Percentiles rank a stretch among this genome's conserved stretches.
Conservation (phyloP, 2,797 vertebrate genomes). For the Lagodon rhomboides region DNA sequence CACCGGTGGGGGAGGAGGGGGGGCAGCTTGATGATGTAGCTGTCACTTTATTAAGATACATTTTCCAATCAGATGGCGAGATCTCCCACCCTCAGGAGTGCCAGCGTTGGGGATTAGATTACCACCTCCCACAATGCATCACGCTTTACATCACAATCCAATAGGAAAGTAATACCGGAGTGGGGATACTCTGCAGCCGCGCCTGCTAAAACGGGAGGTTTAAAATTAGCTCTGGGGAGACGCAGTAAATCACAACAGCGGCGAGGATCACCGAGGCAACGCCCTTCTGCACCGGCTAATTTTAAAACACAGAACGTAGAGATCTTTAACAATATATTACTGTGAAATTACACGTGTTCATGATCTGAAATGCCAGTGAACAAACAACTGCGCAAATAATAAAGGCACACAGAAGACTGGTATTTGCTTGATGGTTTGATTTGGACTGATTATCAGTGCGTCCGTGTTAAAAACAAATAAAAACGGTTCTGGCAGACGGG, state of each 20-base stretch:
- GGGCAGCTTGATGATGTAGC: conserved; percentile 64
- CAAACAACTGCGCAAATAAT: conserved; percentile 27
- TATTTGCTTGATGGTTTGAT: conserved; percentile 37
- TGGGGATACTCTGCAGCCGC: conserved; percentile 24
- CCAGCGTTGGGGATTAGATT: conserved; percentile 81
- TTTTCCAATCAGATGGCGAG: conserved; percentile 73
- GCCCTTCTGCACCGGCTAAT: conserved; percentile 30
- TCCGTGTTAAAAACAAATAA: conserved; percentile 27
- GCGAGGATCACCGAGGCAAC: conserved; percentile 12
- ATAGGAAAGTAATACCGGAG: conserved; percentile 53
- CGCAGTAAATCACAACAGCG: conserved; percentile 47
- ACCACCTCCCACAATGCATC: conserved; percentile 81
- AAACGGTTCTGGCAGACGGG: conserved; percentile 4
- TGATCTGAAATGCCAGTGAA: conserved; percentile 14
- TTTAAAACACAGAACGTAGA: conserved; percentile 18
- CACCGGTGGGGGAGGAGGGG: conserved; percentile 28
- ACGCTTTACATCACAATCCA: conserved; percentile 76
- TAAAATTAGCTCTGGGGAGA: conserved; percentile 62
- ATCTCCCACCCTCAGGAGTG: conserved; percentile 76
- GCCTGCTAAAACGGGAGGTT: conserved; percentile 42
- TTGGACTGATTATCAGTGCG: conserved; percentile 25
- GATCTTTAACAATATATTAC: neutral
- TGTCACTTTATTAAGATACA: conserved; percentile 83
- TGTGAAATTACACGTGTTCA: conserved; percentile 30
- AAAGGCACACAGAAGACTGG: neutral